Evolutionary conservation across 2,797 vertebrate genomes (phyloP), one percentile per base, ranked within the genome.

Genomic region (Rallus crepitans): DNA sequence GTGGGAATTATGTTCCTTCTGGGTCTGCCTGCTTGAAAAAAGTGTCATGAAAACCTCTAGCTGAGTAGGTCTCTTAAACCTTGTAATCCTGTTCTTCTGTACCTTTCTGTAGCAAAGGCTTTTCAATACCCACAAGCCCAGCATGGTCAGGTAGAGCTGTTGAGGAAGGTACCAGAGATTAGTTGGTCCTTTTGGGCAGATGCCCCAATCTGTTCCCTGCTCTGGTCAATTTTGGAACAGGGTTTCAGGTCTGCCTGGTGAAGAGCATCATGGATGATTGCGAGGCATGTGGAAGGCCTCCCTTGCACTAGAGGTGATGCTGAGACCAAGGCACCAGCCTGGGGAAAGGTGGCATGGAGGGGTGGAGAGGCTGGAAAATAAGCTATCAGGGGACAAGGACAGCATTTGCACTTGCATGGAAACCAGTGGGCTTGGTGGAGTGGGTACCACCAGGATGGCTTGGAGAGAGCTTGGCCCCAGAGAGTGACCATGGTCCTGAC

Each of bases 121-220:
- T 8, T 72, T 82, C 4, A 15, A 4, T 68, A 24, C 9, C 42
- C 4, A 4, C 63, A 9, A 87, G 21, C 28, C 30, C 23, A 37
- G n/a, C 0, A 0, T 47, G 55, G 28, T 57, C 23, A 4, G 1
- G 4, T 42, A 25, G 39, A 47, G 60, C 39, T 93, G 31, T 5
- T 33, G 47, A 31, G 66, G 89, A 50, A 57, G 28, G 24, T 75
- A 3, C 28, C 0, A 1, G 35, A 84, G 59, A n/a, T 57, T 3
- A 60, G 11, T 40, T 45, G 42, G 18, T 42, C 45, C 27, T 84
- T 66, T 82, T 40, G 53, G 48, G 21, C 57, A 35, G 16, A 45
- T n/a, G 33, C 47, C 3, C 0, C 0, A 15, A 16, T 24, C n/a
- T 63, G 16, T 55, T 70, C 60, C 50, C 21, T 25, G 0, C 28